A percentile compares a stretch with the other conserved stretches of the same genome.
Conservation (phyloP, 2,888 invertebrate genomes). For the Cheiracanthium punctorium region DNA sequence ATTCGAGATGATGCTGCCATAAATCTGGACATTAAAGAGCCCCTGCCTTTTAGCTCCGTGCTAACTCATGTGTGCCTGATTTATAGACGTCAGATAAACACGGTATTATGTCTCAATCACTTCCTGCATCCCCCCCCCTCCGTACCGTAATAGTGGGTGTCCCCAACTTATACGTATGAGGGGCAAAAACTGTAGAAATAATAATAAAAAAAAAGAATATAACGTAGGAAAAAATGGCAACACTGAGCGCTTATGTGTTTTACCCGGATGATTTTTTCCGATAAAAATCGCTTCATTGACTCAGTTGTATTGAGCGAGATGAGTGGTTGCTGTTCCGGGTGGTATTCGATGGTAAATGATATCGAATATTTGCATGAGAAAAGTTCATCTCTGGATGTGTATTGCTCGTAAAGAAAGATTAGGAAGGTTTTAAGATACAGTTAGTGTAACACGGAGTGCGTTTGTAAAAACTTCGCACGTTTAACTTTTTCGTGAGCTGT, state of each 20-base stretch:
- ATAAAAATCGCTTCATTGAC: neutral
- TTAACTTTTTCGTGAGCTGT: too few relatives aligned
- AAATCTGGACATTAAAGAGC: conserved; percentile 67
- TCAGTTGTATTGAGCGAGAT: neutral
- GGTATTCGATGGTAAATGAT: too few relatives aligned
- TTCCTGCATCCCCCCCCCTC: conserved; percentile 23
- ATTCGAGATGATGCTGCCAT: conserved; percentile 66
- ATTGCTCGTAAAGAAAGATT: too few relatives aligned
- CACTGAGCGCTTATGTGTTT: neutral
- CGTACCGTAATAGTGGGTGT: conserved; percentile 17
- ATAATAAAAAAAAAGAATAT: conserved; percentile 9
- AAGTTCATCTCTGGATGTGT: too few relatives aligned
- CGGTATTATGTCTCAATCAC: conserved; percentile 69
- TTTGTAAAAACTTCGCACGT: too few relatives aligned
- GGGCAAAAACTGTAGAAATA: neutral
- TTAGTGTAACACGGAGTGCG: too few relatives aligned
- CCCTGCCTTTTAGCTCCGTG: conserved; percentile 67
- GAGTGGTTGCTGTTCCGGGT: neutral
- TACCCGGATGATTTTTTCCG: neutral
- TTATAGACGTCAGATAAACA: conserved; percentile 70
- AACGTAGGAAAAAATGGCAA: neutral
- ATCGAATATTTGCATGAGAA: too few relatives aligned
- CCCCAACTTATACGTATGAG: neutral
- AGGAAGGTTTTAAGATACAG: too few relatives aligned
- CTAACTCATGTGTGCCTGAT: conserved; percentile 68